Base-by-base conservation (phyloP, 2,888 invertebrate genomes). In the Glaucopsyche alexis region DNA sequence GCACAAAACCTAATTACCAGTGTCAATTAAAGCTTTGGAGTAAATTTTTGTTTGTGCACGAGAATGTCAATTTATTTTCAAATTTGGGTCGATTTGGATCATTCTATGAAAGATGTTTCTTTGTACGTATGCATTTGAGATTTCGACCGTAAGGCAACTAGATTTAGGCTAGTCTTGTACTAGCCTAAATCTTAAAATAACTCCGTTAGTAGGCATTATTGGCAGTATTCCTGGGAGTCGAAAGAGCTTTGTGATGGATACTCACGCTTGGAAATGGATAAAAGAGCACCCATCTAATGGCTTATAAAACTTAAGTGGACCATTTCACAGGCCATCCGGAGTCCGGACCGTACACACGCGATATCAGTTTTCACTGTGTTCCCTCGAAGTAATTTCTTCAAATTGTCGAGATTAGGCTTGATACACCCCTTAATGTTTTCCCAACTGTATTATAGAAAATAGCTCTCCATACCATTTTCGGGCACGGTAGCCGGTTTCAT, bases 281-380 rank as follows among this genome's bases (percentile, higher is more conserved):
- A 52, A 52, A 52, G 52, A 52, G 52, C n/a, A 16, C 52, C 55
- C 55, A 19, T 16, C 19, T 55, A 55, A 55, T 55, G 55, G 55
- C 55, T 55, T 55, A 55, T 19, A 55, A 55, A 55, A 55, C 55
- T 55, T 19, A 55, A 55, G 55, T 55, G 55, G 55, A 9, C 19
- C 55, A 19, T 55, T 55, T 9, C 19, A 9, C 55, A 11, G 19
- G 19, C 55, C 55, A 11, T 4, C 47, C 19, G 9, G n/a, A 13
- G 14, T n/a, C 50, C n/a, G 3, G 42, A 11, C 13, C 9, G 11
- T 13, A 47, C 13, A 55, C 55, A 55, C 55, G 55, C 55, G 19
- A 55, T 55, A 19, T 55, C 55, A 19, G 19, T 55, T 55, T 19
- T 5, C 55, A 19, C 19, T 4, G 55, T 19, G 9, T 14, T 19